Percentiles rank a stretch among this genome's conserved stretches.
Evolutionary conservation across 2,113 vertebrate genomes (phyloP).

Genomic region (Nothobranchius kuhntae): DNA sequence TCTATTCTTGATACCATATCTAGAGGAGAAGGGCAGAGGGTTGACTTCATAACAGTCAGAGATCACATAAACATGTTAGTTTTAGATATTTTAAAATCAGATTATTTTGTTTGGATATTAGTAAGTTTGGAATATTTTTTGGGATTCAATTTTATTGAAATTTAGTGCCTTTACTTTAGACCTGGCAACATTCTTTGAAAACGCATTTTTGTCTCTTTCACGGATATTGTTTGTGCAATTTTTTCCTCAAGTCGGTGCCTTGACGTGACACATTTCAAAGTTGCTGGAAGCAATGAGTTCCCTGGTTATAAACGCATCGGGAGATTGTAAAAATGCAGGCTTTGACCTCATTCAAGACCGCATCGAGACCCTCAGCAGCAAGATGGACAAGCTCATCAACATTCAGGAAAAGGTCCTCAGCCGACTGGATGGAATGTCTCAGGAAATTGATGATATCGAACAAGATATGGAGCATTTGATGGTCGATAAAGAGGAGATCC

Average conservation of each 20-base stretch:
- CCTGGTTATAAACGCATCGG: constrained; percentile 68
- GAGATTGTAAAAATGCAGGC: constrained; percentile 50
- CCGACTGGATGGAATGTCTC: constrained; percentile 84
- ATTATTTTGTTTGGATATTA: not conserved
- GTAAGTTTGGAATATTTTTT: constrained; percentile 7
- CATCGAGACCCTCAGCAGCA: constrained; percentile 84
- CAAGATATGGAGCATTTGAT: constrained; percentile 82
- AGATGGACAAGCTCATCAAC: constrained; percentile 85
- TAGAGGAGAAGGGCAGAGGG: constrained; percentile 55
- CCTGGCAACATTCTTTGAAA: constrained; percentile 58
- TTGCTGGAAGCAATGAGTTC: constrained; percentile 67
- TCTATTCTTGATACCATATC: constrained; percentile 66
- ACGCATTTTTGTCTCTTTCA: constrained; percentile 46
- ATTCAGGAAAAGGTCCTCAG: constrained; percentile 85
- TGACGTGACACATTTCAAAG: constrained; percentile 47
- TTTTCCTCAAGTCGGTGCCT: constrained; percentile 41
- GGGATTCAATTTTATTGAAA: constrained; percentile 3
- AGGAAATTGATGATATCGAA: constrained; percentile 83
- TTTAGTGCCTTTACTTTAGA: constrained; percentile 35
- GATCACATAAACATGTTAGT: constrained; percentile 12
- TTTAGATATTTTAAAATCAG: constrained; percentile 7
- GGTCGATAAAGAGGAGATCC: constrained; percentile 77
- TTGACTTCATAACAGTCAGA: constrained; percentile 5
- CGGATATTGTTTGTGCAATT: constrained; percentile 36
- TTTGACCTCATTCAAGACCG: constrained; percentile 81